phyloP scores from a whole-genome alignment of 2,113 vertebrate species.

The Gorsachius goisagi region DNA sequence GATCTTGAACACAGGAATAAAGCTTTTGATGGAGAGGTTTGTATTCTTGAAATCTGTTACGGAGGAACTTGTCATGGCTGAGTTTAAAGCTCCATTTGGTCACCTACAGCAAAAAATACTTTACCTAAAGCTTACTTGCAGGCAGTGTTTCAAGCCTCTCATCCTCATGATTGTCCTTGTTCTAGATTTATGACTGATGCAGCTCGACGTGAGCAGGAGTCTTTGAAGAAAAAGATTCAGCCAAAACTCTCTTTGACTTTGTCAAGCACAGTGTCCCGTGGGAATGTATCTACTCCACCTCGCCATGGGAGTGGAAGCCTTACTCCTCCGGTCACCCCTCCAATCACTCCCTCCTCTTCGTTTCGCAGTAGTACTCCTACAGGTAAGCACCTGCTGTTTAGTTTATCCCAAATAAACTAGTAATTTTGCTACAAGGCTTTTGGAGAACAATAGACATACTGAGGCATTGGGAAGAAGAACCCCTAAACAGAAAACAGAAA shows the following conservation, averaged over 20 bases:
- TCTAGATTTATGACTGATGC: slow-evolving; percentile 97
- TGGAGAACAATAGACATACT: neutral
- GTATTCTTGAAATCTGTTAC: neutral
- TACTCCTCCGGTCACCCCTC: slow-evolving; percentile 96
- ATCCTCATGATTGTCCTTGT: neutral
- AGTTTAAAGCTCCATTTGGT: neutral
- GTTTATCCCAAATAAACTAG: neutral
- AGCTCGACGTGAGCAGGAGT: slow-evolving; percentile 92
- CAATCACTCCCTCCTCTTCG: slow-evolving; percentile 96
- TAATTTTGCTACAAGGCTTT: neutral
- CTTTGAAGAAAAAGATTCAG: slow-evolving; percentile 93
- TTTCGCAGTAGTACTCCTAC: slow-evolving; percentile 98
- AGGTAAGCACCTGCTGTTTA: slow-evolving; percentile 74
- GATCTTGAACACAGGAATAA: neutral
- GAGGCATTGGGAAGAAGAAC: neutral
- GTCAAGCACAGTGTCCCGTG: slow-evolving; percentile 86
- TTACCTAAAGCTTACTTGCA: neutral
- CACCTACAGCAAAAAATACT: neutral
- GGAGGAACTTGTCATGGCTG: neutral
- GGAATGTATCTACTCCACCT: slow-evolving; percentile 90
- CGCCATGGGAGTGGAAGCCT: slow-evolving; percentile 96
- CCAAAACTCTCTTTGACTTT: slow-evolving; percentile 92
- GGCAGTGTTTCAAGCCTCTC: neutral
- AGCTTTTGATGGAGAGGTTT: neutral
- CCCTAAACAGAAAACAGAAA: neutral